A percentile compares a stretch with the other conserved stretches of the same genome.
These are phyloP conservation scores for Dryas iulia DNA, from an alignment of 1,140 invertebrate genomes.

Conservation along the genomic window DNA sequence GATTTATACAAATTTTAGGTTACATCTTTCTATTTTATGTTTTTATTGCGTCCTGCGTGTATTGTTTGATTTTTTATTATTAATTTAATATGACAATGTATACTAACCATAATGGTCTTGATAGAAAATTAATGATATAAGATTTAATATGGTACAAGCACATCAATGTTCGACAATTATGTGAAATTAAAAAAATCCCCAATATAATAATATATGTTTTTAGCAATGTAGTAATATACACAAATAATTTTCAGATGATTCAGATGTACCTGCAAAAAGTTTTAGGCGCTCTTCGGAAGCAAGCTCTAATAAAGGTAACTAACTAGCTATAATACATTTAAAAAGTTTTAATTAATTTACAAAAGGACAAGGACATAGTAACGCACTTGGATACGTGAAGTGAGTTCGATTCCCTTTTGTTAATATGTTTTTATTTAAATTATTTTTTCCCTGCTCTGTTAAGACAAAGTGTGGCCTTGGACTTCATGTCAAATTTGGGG, in stretches of 20 bases:
- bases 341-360: no score
- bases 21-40: neutral
- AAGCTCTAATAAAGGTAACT: slow-evolving; percentile 43
- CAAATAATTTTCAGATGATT: slow-evolving; percentile 45
- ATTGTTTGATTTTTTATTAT: neutral
- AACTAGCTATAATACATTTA: slow-evolving; percentile 7
- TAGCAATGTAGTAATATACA: neutral
- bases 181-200: neutral
- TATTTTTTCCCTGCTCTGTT: no score
- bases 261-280: slow-evolving; percentile 43
- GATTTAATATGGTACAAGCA: neutral
- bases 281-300: slow-evolving; percentile 36
- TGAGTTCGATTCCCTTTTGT: no score
- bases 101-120: neutral
- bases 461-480: no score
- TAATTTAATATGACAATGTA: neutral
- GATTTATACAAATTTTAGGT: slow-evolving; percentile 22
- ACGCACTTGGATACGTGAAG: no score
- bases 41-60: neutral
- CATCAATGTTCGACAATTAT: neutral
- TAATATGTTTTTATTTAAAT: no score
- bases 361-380: no score
- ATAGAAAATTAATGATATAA: neutral
- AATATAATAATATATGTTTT: neutral
- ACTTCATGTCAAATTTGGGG: no score